Evolutionary conservation across 2,888 invertebrate genomes (phyloP), one percentile per base, ranked within the genome.

Genomic region (Pocota personata): DNA sequence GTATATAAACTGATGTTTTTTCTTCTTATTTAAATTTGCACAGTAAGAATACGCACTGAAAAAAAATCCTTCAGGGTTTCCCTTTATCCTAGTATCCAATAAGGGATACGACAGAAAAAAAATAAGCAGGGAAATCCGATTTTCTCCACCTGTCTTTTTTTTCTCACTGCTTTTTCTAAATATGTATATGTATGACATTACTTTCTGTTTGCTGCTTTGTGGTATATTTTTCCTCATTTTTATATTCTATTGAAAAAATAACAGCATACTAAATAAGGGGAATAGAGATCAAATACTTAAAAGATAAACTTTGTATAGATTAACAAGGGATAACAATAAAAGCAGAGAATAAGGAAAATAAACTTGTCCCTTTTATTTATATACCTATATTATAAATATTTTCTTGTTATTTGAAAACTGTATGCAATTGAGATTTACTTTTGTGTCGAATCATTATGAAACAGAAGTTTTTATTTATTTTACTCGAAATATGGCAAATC

Each of bases 241-340:
- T 16, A 55, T 64, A 43, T 55, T 46, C 32, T 21, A 60, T 72
- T 37, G 60, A 37, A 50, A 21, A 73, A 32, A 32, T 14, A 43
- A 46, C 46, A 32, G 35, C 21, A 62, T 40, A 40, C 27, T n/a
- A 32, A 16, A 60, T 46, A 35, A 79, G 64, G 75, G 69, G 35
- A 71, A 69, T 69, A 62, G 32, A 71, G 86, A 86, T 86, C 82
- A 86, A 82, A 72, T 82, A 30, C 86, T 86, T 86, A 86, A 76
- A 66, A 69, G 67, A 76, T 84, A 82, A 76, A 72, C 71, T 71
- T 80, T 80, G 69, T 71, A 55, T 80, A 66, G 80, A 82, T 86
- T 72, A 82, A 43, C 58, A 66, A 69, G 57, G 84, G 80, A 71
- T 80, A 76, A 76, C 62, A 60, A 78, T 78, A 57, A 79, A 64